phyloP scores from a whole-genome alignment of 2,888 invertebrate species.

The Aspidiotus rigidus region DNA sequence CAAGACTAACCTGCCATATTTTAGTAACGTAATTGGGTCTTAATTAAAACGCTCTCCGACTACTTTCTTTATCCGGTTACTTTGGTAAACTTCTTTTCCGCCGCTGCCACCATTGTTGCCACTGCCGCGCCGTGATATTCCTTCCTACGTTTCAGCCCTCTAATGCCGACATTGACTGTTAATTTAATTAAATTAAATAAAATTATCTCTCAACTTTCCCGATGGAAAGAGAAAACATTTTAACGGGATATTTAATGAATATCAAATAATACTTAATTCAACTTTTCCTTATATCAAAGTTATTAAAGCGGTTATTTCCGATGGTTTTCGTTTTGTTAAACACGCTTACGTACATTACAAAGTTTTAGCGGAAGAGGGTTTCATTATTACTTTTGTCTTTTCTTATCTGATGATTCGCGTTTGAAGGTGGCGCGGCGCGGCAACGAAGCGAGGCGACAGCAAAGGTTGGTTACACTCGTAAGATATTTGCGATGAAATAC shows the following conservation, averaged over 20 bases:
- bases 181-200: conserved; percentile 30
- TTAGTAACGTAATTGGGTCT: conserved; percentile 28
- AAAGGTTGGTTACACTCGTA: too few species aligned
- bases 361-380: conserved; percentile 17
- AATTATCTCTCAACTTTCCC: conserved; percentile 26
- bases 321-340: conserved; percentile 31
- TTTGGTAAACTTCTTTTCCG: conserved; percentile 23
- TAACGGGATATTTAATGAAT: conserved; percentile 33
- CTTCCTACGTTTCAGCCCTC: conserved; percentile 16
- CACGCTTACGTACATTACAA: conserved; percentile 5
- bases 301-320: conserved; percentile 28
- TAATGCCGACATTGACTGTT: conserved; percentile 14
- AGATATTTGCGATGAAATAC: too few species aligned
- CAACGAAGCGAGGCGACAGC: too few species aligned
- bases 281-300: conserved; percentile 31
- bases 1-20: conserved; percentile 25
- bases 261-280: conserved; percentile 34
- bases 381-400: conserved; percentile 29
- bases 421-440: too few species aligned
- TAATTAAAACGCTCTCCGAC: conserved; percentile 29
- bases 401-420: conserved; percentile 7
- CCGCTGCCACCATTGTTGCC: not conserved
- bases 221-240: conserved; percentile 29
- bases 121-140: not conserved
- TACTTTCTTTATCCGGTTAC: conserved; percentile 28